Conservation (phyloP, 2,113 vertebrate species). For the Bos indicus region DNA sequence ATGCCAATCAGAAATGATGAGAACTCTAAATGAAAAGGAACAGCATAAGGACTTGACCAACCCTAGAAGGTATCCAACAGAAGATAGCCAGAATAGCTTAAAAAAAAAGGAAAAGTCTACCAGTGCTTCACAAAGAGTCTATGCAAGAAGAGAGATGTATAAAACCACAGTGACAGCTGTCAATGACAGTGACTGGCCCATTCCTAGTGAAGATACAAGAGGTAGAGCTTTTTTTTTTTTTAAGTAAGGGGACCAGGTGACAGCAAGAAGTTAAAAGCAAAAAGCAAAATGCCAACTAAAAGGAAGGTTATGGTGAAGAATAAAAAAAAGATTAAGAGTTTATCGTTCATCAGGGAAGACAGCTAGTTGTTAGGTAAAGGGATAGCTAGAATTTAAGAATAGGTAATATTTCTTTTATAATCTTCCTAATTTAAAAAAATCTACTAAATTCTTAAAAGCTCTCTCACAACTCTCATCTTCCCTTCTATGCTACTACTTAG, state of each 20-base stretch:
- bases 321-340: neutral
- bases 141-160: neutral
- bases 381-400: conserved; percentile 11
- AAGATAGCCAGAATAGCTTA: neutral
- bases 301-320: neutral
- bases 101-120: conserved; percentile 9
- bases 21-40: conserved; percentile 5
- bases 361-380: neutral
- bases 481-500: neutral
- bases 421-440: neutral
- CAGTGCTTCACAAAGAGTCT: neutral
- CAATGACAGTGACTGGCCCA: neutral
- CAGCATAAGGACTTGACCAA: neutral
- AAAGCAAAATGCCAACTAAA: conserved; percentile 19
- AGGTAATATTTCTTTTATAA: neutral
- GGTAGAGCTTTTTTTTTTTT: neutral
- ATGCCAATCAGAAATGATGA: conserved; percentile 8
- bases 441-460: conserved; percentile 5
- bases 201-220: conserved; percentile 11
- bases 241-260: neutral
- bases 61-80: neutral
- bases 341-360: neutral
- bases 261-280: conserved; percentile 20
- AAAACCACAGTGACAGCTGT: conserved; percentile 32
- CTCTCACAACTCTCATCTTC: neutral